These are phyloP conservation scores for Cataglyphis rosenhaueri DNA, from an alignment of 2,888 invertebrate genomes.

Conservation along the genomic window DNA sequence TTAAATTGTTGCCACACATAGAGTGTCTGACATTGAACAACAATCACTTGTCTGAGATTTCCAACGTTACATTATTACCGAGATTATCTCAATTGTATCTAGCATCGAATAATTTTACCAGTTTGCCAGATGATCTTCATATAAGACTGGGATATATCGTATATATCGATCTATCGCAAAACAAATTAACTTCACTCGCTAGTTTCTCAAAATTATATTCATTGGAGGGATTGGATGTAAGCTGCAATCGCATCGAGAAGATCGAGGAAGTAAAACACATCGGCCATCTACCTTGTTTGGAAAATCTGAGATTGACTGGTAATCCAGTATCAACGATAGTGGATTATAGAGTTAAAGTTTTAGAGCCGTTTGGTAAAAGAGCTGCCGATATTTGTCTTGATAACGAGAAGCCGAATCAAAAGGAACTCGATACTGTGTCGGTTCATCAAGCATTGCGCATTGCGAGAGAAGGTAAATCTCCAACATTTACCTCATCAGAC, in stretches of 20 bases:
- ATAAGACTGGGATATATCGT: slow-evolving; percentile 95
- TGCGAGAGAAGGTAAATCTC: slow-evolving; percentile 90
- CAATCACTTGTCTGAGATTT: slow-evolving; percentile 91
- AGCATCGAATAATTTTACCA: slow-evolving; percentile 91
- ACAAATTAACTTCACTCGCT: slow-evolving; percentile 90
- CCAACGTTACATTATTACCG: slow-evolving; percentile 92
- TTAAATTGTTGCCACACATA: slow-evolving; percentile 91
- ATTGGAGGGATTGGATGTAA: slow-evolving; percentile 93
- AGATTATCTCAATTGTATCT: slow-evolving; percentile 92
- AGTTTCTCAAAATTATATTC: slow-evolving; percentile 95
- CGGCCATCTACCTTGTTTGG: slow-evolving; percentile 93
- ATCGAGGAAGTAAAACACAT: slow-evolving; percentile 93
- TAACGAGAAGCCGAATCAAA: slow-evolving; percentile 93
- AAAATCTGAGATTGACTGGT: slow-evolving; percentile 94
- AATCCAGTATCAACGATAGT: slow-evolving; percentile 95
- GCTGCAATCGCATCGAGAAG: slow-evolving; percentile 93
- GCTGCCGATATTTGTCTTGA: slow-evolving; percentile 95
- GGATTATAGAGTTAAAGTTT: slow-evolving; percentile 96
- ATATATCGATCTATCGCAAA: slow-evolving; percentile 94
- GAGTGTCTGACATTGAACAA: slow-evolving; percentile 91
- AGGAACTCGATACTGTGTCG: slow-evolving; percentile 96
- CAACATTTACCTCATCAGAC: slow-evolving; percentile 87
- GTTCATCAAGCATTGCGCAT: slow-evolving; percentile 95
- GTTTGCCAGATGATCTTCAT: slow-evolving; percentile 91
- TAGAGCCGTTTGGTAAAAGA: slow-evolving; percentile 94